These are phyloP conservation scores for Xestia c-nigrum DNA, from an alignment of 2,888 invertebrate species.

Conservation along the genomic window DNA sequence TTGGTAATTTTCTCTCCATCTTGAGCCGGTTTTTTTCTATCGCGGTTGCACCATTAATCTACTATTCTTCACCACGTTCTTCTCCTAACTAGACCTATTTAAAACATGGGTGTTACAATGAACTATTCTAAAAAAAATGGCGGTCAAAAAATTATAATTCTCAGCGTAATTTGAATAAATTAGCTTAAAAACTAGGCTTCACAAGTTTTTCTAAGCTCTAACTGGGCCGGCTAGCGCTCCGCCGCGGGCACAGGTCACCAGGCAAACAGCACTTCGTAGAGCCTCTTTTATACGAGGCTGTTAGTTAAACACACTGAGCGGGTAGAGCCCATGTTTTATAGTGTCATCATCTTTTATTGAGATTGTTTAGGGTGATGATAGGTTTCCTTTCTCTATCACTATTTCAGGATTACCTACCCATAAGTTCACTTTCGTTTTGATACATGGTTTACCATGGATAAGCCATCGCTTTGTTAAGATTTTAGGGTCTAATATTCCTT, in stretches of 20 bases:
- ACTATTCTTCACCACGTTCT: no score
- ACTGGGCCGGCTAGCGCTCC: not conserved
- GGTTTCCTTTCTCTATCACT: not conserved
- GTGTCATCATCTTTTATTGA: not conserved
- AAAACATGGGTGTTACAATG: no score
- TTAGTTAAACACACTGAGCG: conserved; percentile 28
- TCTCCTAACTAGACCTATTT: no score
- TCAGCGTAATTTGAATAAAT: not conserved
- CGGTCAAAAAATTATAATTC: not conserved
- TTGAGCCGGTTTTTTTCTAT: not conserved
- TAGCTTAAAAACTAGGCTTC: not conserved
- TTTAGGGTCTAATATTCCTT: no score
- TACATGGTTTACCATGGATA: not conserved
- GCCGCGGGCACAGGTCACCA: conserved; percentile 33
- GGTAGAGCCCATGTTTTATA: not conserved
- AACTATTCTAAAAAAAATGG: no score
- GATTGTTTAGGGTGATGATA: not conserved
- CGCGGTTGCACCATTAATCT: no score
- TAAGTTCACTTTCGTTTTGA: not conserved
- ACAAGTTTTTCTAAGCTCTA: not conserved
- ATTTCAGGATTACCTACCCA: not conserved
- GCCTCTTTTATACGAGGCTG: not conserved
- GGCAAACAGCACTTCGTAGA: conserved; percentile 32
- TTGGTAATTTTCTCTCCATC: not conserved
- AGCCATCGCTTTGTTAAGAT: no score